Percentiles rank a stretch among this genome's conserved stretches.
Conservation (phyloP, 30 jellyfish, hydroid and myxozoan species). For the Cassiopea andromeda region DNA sequence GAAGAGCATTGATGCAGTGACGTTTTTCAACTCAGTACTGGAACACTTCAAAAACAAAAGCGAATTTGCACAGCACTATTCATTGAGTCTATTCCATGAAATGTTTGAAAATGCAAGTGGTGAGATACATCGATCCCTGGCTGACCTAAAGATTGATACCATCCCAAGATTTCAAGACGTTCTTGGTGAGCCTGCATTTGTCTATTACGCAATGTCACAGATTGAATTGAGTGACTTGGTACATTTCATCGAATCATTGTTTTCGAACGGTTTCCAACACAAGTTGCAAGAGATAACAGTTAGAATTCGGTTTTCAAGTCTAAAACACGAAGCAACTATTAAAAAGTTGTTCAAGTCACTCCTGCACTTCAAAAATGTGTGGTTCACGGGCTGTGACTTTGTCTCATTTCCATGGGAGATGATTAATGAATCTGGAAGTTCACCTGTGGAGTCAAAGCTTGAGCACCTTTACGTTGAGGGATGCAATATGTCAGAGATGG, state of each 20-base stretch:
- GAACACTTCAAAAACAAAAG: neutral
- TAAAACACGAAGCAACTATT: neutral
- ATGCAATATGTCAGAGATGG: slow-evolving; percentile 2
- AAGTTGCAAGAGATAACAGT: neutral
- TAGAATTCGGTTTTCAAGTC: neutral
- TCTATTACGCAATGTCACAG: slow-evolving; percentile 7
- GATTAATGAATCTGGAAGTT: neutral
- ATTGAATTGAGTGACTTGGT: neutral
- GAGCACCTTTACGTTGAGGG: slow-evolving; percentile 1
- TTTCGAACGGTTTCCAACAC: neutral
- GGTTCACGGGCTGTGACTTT: slow-evolving; percentile 11
- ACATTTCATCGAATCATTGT: neutral
- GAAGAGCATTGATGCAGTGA: neutral
- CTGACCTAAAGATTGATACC: neutral
- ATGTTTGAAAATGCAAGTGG: neutral
- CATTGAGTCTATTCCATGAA: slow-evolving; percentile 2
- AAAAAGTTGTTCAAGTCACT: neutral
- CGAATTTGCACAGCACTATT: slow-evolving; percentile 18
- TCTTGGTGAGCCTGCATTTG: slow-evolving; percentile 19
- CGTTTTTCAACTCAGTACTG: neutral
- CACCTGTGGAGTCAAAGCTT: slow-evolving; percentile 8
- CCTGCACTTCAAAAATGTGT: neutral
- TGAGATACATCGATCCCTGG: neutral
- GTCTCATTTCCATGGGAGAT: neutral
- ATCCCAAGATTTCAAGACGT: slow-evolving; percentile 16